Evolutionary conservation across 2,888 invertebrate genomes (phyloP).

Genomic region (Nephrotoma guestfalica): DNA sequence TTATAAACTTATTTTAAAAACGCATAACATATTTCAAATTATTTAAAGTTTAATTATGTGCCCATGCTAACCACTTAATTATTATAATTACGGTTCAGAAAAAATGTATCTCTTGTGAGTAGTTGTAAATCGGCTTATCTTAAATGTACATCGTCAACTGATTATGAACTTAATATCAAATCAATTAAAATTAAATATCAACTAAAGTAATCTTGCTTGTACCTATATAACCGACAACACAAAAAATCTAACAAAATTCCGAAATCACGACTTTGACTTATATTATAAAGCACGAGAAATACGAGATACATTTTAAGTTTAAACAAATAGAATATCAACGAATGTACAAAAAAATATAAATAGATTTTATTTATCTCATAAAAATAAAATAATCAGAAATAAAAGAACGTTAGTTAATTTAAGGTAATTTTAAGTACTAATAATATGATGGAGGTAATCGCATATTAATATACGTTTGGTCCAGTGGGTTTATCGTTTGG

Average conservation of each 20-base stretch:
- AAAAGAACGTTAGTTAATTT: not conserved
- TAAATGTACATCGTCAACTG: not conserved
- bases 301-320: not conserved
- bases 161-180: not conserved
- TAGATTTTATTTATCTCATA: not conserved
- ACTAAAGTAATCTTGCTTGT: not conserved
- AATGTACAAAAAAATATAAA: not conserved
- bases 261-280: not conserved
- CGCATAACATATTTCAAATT: not conserved
- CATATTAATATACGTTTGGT: not conserved
- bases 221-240: not conserved
- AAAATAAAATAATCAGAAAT: not conserved
- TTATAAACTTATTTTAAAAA: no score
- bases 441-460: not conserved
- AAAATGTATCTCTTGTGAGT: not conserved
- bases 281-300: not conserved
- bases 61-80: not conserved
- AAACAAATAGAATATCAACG: not conserved
- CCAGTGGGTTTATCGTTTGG: not conserved
- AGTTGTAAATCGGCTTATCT: not conserved
- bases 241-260: not conserved
- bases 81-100: not conserved
- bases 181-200: not conserved
- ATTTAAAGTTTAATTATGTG: not conserved
- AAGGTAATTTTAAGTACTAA: not conserved